Conservation (phyloP, 2,113 vertebrate species). For the Phodopus roborovskii region DNA sequence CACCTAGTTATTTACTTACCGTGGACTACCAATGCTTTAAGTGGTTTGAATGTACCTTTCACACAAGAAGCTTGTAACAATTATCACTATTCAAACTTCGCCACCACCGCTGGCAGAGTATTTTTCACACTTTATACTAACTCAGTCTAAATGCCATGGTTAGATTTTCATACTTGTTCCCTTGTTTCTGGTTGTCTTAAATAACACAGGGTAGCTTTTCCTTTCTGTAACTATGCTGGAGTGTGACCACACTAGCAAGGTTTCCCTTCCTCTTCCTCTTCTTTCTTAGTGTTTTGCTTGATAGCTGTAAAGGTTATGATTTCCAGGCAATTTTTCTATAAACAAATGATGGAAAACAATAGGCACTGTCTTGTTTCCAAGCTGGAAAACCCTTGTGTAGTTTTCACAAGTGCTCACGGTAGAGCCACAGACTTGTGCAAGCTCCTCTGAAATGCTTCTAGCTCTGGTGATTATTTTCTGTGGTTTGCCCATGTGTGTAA, state of each 20-base stretch:
- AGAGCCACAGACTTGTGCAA: neutral
- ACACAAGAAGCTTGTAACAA: neutral
- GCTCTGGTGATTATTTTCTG: neutral
- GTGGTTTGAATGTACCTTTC: neutral
- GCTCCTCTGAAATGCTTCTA: neutral
- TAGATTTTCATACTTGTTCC: neutral
- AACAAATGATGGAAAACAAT: neutral
- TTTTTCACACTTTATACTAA: neutral
- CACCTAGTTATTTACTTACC: neutral
- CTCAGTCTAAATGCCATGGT: neutral
- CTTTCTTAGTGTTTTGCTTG: constrained; percentile 60
- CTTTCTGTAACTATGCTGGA: neutral
- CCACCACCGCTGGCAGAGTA: neutral
- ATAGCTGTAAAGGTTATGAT: constrained; percentile 45
- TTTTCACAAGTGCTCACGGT: neutral
- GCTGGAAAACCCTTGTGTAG: neutral
- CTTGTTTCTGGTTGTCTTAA: constrained; percentile 10
- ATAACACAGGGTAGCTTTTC: neutral
- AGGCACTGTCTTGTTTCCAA: neutral
- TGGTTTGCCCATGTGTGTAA: neutral
- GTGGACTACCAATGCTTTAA: neutral
- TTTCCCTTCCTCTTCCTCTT: constrained; percentile 63
- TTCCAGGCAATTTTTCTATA: neutral
- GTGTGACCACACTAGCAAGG: neutral
- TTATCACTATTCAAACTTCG: neutral